Conservation (phyloP, 1,140 invertebrate species). For the Hyposmocoma kahamanoa region DNA sequence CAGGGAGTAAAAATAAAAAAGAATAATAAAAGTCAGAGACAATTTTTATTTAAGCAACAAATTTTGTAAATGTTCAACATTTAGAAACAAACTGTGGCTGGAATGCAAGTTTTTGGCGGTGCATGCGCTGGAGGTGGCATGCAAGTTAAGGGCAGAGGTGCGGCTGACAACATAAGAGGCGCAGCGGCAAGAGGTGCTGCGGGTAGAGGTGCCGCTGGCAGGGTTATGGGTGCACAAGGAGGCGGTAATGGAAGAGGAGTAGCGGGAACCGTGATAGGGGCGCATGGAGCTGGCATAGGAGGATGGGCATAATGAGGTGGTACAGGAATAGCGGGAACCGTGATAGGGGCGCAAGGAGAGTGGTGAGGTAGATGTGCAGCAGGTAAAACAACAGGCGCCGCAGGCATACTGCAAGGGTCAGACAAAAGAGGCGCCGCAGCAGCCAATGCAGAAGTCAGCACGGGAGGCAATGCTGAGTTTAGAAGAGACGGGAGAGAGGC, state of each 20-base stretch:
- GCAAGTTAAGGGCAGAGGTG: slow-evolving; percentile 5
- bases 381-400: background rate
- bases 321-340: background rate
- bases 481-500: slow-evolving; percentile 32
- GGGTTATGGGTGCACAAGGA: background rate
- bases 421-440: slow-evolving; percentile 31
- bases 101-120: slow-evolving; percentile 1
- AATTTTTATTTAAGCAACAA: background rate
- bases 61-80: too few species aligned
- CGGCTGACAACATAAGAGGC: background rate
- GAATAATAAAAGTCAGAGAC: background rate
- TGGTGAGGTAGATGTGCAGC: background rate
- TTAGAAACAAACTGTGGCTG: background rate
- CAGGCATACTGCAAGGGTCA: background rate
- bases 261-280: background rate
- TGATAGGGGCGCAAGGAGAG: background rate
- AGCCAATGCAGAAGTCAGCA: slow-evolving; percentile 29
- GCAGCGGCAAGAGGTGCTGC: slow-evolving; percentile 9
- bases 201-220: background rate
- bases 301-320: too few species aligned
- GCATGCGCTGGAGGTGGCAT: slow-evolving; percentile 5
- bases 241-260: background rate
- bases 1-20: background rate
- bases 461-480: slow-evolving; percentile 31
- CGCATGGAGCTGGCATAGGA: slow-evolving; percentile 3